Percentiles rank a stretch among this genome's conserved stretches.
phyloP scores from a whole-genome alignment of 2,113 vertebrate species.

The Takifugu bimaculatus region DNA sequence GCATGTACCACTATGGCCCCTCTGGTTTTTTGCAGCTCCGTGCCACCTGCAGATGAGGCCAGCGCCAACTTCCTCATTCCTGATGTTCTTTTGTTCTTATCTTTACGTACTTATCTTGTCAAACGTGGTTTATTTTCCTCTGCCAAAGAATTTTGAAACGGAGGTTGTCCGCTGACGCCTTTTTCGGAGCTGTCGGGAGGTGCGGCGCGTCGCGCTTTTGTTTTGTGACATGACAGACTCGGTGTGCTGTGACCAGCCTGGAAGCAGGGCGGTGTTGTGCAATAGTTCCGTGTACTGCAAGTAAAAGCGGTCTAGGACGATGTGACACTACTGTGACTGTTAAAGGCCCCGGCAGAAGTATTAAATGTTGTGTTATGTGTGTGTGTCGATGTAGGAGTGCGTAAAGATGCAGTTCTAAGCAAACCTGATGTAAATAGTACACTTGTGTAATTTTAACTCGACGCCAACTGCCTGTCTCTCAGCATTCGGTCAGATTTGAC shows the following conservation, averaged over 20 bases:
- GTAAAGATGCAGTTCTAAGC: conserved; percentile 53
- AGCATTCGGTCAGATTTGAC: conserved; percentile 48
- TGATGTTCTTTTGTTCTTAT: conserved; percentile 1
- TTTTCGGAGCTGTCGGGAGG: too few species aligned
- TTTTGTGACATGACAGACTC: conserved; percentile 54
- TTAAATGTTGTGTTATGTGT: conserved; percentile 66
- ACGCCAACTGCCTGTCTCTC: conserved; percentile 61
- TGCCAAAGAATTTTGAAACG: conserved; percentile 61
- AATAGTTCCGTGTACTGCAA: conserved; percentile 52
- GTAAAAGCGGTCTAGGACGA: conserved; percentile 49
- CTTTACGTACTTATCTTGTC: background rate
- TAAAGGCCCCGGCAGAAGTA: conserved; percentile 33
- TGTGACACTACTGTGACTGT: conserved; percentile 55
- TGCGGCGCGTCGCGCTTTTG: conserved; percentile 42
- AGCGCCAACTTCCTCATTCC: conserved; percentile 18
- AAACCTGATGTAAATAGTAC: conserved; percentile 70
- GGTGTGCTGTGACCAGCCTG: conserved; percentile 38
- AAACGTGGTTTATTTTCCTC: conserved; percentile 46
- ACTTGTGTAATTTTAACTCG: conserved; percentile 58
- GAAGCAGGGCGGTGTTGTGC: conserved; percentile 30
- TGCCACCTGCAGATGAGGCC: conserved; percentile 26
- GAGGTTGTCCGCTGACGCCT: too few species aligned
- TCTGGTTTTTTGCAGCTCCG: conserved; percentile 33
- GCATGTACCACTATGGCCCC: conserved; percentile 46
- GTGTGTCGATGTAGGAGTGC: conserved; percentile 60